Conservation (phyloP, 2,888 invertebrate species). For the Urechis unicinctus region DNA sequence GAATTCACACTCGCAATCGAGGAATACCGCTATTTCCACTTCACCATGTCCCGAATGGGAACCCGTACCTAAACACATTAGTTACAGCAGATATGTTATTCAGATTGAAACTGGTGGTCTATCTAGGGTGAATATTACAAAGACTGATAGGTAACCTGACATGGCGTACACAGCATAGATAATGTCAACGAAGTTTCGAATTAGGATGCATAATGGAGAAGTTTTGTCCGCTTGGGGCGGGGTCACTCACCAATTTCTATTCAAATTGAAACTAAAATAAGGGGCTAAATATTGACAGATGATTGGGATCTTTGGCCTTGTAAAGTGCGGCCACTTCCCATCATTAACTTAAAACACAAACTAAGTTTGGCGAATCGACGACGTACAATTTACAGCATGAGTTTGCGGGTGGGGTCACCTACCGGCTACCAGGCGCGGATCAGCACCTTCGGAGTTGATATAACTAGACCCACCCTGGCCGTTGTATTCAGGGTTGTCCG, state of each 20-base stretch:
- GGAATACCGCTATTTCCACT: slow-evolving; percentile 23
- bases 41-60: slow-evolving; percentile 12
- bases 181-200: not conserved
- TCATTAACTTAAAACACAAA: no score
- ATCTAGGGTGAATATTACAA: not conserved
- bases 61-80: not conserved
- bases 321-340: no score
- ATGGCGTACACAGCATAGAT: not conserved
- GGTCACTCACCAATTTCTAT: no score
- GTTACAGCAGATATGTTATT: not conserved
- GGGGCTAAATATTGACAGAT: no score
- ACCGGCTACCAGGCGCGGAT: slow-evolving; percentile 16
- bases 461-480: slow-evolving; percentile 22
- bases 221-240: no score
- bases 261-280: no score
- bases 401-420: no score
- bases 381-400: no score
- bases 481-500: slow-evolving; percentile 12
- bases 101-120: not conserved
- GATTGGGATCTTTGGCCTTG: no score
- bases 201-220: no score
- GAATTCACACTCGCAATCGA: slow-evolving; percentile 25
- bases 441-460: slow-evolving; percentile 9
- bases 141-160: not conserved
- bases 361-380: no score